Base-by-base conservation (phyloP, 2,888 invertebrate species). In the Erannis defoliaria region DNA sequence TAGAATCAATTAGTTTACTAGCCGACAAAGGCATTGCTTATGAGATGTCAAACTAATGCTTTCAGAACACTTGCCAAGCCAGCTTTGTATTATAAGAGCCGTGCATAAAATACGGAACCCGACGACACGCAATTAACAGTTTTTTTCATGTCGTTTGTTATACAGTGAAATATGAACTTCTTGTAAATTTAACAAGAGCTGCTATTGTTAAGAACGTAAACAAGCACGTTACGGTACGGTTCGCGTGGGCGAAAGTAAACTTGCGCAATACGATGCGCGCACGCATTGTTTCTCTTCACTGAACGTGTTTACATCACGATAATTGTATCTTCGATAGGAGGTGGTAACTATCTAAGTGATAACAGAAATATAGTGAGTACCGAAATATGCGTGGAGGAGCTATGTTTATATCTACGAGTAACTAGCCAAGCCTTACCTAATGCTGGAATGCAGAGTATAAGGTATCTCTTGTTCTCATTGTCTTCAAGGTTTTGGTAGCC, bases 261-360 rank as follows among this genome's bases (percentile, higher is more conserved):
- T 84, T 83, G 81, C 79, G 82, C 80, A 85, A 84, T 72, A 73
- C 72, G 74, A 78, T 75, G 77, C 74, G 71, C 75, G 62, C 49
- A 69, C 72, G 75, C 77, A 78, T 77, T 75, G 75, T 76, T 75
- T 70, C 66, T 66, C 55, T 74, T 67, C 66, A 65, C 65, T 70
- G 72, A 69, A 68, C 70, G 70, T 74, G 74, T 72, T 70, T 68
- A 73, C 70, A 69, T 74, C 62, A 63, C 69, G 71, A 68, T 71
- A 66, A 72, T 70, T 72, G 69, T 66, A 65, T 62, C 63, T 72
- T 66, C 56, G 60, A 61, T 64, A 55, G 64, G 58, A 54, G 53
- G 45, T 59, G 64, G 42, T 62, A 64, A 49, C 59, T 68, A 14
- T 14, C 1, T 49, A 53, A 55, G 23, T 49, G 62, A 55, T 60